A percentile compares a stretch with the other conserved stretches of the same genome.
phyloP scores from a whole-genome alignment of 2,113 vertebrate genomes.

The Neopipo cinnamomea region DNA sequence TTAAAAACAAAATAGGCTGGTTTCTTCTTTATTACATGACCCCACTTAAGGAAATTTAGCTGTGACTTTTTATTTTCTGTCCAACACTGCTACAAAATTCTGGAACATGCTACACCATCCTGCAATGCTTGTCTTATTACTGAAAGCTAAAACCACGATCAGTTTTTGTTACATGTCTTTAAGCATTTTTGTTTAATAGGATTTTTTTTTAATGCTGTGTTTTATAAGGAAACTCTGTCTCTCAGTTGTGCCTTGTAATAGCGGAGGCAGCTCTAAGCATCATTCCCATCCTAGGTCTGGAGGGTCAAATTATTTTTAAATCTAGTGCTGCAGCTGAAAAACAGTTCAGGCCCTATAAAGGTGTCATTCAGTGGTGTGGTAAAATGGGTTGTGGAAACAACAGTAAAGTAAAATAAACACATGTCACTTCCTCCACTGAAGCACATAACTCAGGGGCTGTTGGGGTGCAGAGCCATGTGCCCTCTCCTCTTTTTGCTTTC shows the following conservation, averaged over 20 bases:
- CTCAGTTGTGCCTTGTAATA: not conserved
- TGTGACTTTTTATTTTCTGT: not conserved
- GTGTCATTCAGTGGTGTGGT: not conserved
- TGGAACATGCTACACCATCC: not conserved
- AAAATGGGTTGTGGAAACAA: not conserved
- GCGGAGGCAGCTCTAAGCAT: not conserved
- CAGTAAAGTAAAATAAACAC: not conserved
- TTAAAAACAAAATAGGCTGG: not conserved
- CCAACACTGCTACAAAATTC: not conserved
- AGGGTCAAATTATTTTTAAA: not conserved
- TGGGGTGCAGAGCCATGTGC: not conserved
- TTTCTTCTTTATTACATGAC: not conserved
- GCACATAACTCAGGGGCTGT: not conserved
- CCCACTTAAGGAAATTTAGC: not conserved
- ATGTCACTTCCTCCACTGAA: not conserved
- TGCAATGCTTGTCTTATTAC: not conserved
- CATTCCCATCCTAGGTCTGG: not conserved
- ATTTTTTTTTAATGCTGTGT: not conserved
- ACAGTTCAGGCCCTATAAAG: not conserved
- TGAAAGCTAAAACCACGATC: not conserved
- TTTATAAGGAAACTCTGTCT: not conserved
- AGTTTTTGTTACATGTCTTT: not conserved
- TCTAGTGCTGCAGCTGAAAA: not conserved
- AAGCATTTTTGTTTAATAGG: not conserved
- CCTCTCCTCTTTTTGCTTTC: not conserved